Conservation (phyloP, 1,140 invertebrate genomes). For the Zaprionus gabonicus region DNA sequence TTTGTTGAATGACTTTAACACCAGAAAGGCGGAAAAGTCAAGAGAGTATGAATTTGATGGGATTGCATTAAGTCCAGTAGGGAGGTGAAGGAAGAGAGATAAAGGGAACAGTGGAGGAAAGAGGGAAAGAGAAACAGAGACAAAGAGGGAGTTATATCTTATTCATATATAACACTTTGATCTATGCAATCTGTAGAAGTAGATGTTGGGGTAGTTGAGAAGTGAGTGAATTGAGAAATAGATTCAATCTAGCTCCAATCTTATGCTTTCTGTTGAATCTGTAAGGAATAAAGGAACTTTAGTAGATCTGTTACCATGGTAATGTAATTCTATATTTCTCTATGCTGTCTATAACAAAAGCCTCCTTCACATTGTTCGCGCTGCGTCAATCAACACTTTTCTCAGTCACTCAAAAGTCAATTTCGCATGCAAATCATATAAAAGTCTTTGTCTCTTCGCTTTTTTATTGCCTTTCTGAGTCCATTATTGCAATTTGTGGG, state of each 20-base stretch:
- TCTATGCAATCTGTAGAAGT: background rate
- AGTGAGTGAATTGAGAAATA: background rate
- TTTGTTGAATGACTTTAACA: constrained; percentile 56
- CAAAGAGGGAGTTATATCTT: background rate
- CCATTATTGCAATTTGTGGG: constrained; percentile 1
- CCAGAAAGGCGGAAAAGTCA: constrained; percentile 28
- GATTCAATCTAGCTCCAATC: too few species aligned
- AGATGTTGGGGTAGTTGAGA: background rate
- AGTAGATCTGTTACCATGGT: background rate
- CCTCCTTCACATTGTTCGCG: background rate
- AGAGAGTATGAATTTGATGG: background rate
- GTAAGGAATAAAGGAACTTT: background rate
- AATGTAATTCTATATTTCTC: background rate
- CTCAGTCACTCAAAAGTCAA: background rate
- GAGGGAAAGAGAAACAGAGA: background rate
- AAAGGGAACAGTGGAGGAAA: background rate
- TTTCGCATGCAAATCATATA: constrained; percentile 3
- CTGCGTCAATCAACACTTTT: background rate
- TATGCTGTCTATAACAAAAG: background rate
- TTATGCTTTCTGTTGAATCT: too few species aligned
- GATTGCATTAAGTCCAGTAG: background rate
- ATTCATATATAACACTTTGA: background rate
- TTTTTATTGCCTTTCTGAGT: background rate
- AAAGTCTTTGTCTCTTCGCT: background rate
- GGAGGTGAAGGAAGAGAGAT: background rate